Base-by-base conservation (phyloP, 1,140 invertebrate species). In the Hetaerina americana region DNA sequence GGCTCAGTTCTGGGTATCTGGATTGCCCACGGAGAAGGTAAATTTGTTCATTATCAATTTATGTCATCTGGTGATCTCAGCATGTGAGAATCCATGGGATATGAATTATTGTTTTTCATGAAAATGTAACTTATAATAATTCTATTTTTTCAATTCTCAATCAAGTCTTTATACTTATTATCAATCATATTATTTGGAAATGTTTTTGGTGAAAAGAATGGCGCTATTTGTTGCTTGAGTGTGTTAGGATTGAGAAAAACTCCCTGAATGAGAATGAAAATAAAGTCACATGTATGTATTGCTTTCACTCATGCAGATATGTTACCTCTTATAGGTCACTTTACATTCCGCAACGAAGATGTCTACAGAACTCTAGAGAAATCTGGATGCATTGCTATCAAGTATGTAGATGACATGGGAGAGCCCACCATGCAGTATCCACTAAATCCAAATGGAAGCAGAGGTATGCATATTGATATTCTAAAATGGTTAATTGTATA, bases 21-120 rank as follows among this genome's bases (percentile, higher is more conserved):
- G 96, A 87, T 95, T 26, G 95, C 96, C n/a, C 97, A 99, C 78
- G 96, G 94, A 3, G 96, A 99, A 86, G 97, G 96, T 77, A 85
- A 40, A n/a, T n/a, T n/a, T n/a, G n/a, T n/a, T n/a, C n/a, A n/a
- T n/a, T n/a, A n/a, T n/a, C n/a, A n/a, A n/a, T n/a, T n/a, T n/a
- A n/a, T n/a, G n/a, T n/a, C n/a, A n/a, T 22, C 49, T 12, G 12
- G 12, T 57, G 49, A 22, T 57, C 49, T 12, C 12, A 57, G 49
- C 49, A 57, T 22, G 12, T 57, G 49, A 57, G 22, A 57, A 57
- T 22, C 49, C n/a, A n/a, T n/a, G n/a, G n/a, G n/a, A n/a, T n/a
- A 72, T 6, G 8, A 6, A 71, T 49, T 57, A 70, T 22, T 10
- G 5, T 18, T 6, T 57, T 5, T 26, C 25, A 8, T 70, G 5